Evolutionary conservation across 2,888 invertebrate species (phyloP), one percentile per base, ranked within the genome.

Genomic region (Empis livida): DNA sequence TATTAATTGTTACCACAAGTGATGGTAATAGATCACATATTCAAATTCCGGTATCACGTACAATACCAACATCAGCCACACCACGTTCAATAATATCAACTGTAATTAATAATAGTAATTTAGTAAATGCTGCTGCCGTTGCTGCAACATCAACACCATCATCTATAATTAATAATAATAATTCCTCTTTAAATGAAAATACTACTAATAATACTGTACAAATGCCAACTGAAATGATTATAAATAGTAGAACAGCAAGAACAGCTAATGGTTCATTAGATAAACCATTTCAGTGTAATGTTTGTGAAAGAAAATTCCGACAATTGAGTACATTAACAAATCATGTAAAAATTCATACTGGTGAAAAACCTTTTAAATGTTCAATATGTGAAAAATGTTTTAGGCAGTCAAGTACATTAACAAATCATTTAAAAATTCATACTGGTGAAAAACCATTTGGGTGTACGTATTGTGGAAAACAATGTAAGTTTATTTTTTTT

Each of bases 391-490:
- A 67, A 59, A 68, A 68, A 61, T 60, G 67, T 55, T 70, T 70
- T 58, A 67, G 69, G 58, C 69, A 70, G 62, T 68, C 67, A 57
- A 67, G 66, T 52, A 70, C 69, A 42, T 59, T 70, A 53, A 70
- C 69, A 55, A 70, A 70, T 57, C 69, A 70, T 55, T 57, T 70
- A 52, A 70, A 70, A 61, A 70, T 70, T 48, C 69, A 70, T 52
- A 70, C 70, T 37, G 70, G 70, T 47, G 68, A 68, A 52, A 69
- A 70, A 56, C 69, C 67, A 23, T 69, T 67, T 55, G 63, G 61
- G 51, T 70, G 68, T 59, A 65, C 63, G 53, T 68, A 60, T 53
- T 70, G 70, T 56, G 62, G 64, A 49, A 70, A 70, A 58, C 62
- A 67, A 56, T 70, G 39, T 39, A 17, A 39, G 39, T 17, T 37